Conservation (phyloP, 2,888 invertebrate species). For the Diogma glabrata region DNA sequence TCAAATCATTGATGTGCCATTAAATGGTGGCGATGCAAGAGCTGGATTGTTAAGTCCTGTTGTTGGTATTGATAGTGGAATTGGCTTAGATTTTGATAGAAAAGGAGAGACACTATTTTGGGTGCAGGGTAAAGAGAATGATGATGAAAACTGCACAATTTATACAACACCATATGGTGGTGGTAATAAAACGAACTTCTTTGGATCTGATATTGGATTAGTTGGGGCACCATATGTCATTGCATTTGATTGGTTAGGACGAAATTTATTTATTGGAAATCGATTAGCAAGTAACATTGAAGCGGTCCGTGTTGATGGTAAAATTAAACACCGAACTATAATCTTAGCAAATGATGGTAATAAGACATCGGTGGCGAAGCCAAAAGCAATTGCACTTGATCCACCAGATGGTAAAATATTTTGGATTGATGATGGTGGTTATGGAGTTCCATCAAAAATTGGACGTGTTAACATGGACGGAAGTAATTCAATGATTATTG, state of each 20-base stretch:
- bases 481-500: slow-evolving; percentile 58
- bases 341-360: slow-evolving; percentile 85
- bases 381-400: slow-evolving; percentile 78
- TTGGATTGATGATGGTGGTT: slow-evolving; percentile 94
- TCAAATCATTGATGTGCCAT: slow-evolving; percentile 75
- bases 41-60: slow-evolving; percentile 75
- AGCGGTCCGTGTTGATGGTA: slow-evolving; percentile 74
- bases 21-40: slow-evolving; percentile 62
- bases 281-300: slow-evolving; percentile 83
- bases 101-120: slow-evolving; percentile 75
- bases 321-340: slow-evolving; percentile 69
- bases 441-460: slow-evolving; percentile 78
- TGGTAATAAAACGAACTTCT: slow-evolving; percentile 70
- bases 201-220: slow-evolving; percentile 72
- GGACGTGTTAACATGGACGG: slow-evolving; percentile 93
- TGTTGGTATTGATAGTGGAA: slow-evolving; percentile 77
- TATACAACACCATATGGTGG: slow-evolving; percentile 75
- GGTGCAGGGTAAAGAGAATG: slow-evolving; percentile 69
- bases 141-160: slow-evolving; percentile 75
- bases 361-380: slow-evolving; percentile 72
- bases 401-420: slow-evolving; percentile 88
- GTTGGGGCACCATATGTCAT: slow-evolving; percentile 84
- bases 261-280: slow-evolving; percentile 90
- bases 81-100: slow-evolving; percentile 85
- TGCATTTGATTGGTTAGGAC: slow-evolving; percentile 94